Evolutionary conservation across 1,140 invertebrate genomes (phyloP).

Genomic region (Ephestia elutella): DNA sequence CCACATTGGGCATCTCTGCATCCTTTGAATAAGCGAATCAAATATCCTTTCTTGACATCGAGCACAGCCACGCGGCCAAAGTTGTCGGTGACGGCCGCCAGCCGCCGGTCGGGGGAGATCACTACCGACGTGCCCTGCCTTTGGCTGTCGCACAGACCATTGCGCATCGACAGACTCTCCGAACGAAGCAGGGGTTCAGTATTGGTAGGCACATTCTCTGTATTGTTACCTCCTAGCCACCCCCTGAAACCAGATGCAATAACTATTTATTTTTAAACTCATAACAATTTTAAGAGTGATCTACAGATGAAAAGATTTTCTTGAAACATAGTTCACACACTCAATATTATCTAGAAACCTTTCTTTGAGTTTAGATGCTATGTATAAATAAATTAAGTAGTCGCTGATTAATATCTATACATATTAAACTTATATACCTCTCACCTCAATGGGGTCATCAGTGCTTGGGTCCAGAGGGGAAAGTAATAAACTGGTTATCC

Average conservation of each 20-base stretch:
- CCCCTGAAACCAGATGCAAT: constrained; percentile 52
- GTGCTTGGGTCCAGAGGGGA: no score
- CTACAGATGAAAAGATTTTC: no score
- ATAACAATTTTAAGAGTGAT: no score
- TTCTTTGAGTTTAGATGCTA: no score
- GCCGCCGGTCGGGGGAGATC: constrained; percentile 85
- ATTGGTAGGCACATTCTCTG: constrained; percentile 58
- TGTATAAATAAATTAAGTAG: no score
- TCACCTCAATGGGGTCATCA: no score
- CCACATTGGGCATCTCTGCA: constrained; percentile 95
- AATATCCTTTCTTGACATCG: constrained; percentile 86
- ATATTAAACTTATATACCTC: no score
- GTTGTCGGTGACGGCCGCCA: constrained; percentile 88
- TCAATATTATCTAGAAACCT: no score
- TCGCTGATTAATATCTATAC: no score
- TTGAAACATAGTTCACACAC: no score
- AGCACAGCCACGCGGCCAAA: constrained; percentile 90
- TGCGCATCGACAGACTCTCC: constrained; percentile 81
- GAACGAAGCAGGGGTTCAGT: constrained; percentile 72
- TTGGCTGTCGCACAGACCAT: constrained; percentile 88
- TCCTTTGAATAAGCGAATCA: constrained; percentile 93
- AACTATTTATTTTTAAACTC: no score
- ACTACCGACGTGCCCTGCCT: constrained; percentile 82
- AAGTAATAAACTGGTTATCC: no score
- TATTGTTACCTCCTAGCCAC: constrained; percentile 76